These are phyloP conservation scores for Habropoda laboriosa DNA, from an alignment of 1,140 invertebrate species.

Conservation along the genomic window DNA sequence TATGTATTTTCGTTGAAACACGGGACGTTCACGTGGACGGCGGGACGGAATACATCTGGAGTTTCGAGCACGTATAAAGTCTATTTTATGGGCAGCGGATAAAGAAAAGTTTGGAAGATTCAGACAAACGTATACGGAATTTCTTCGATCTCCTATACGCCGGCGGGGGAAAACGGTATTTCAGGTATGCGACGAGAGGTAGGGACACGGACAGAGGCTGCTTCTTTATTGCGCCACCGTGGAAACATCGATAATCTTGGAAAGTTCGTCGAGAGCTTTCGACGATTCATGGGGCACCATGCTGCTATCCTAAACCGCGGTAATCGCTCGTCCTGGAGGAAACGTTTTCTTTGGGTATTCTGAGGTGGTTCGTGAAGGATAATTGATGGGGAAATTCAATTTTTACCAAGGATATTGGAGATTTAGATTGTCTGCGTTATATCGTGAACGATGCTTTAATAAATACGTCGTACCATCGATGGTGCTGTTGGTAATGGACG, in stretches of 20 bases:
- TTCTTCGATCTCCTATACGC: neutral
- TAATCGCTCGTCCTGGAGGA: constrained; percentile 29
- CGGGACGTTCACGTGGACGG: neutral
- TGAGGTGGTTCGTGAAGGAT: constrained; percentile 7
- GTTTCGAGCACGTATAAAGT: constrained; percentile 43
- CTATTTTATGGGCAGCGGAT: constrained; percentile 23
- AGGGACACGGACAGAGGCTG: constrained; percentile 9
- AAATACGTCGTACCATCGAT: too few relatives aligned
- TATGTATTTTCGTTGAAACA: too few relatives aligned
- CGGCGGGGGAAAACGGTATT: constrained; percentile 17
- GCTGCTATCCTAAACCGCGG: neutral
- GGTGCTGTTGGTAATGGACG: too few relatives aligned
- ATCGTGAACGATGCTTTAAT: too few relatives aligned
- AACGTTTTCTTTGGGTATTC: constrained; percentile 10
- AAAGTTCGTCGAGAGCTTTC: constrained; percentile 46
- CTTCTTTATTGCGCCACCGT: constrained; percentile 40
- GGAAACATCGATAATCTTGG: constrained; percentile 58
- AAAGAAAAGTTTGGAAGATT: constrained; percentile 39
- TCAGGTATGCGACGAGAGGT: constrained; percentile 33
- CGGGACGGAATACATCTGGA: neutral
- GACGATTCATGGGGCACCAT: constrained; percentile 30
- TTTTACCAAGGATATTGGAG: too few relatives aligned
- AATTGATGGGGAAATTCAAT: too few relatives aligned
- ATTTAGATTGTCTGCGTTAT: too few relatives aligned
- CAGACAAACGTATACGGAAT: constrained; percentile 1